These are phyloP conservation scores for Garra rufa DNA, from an alignment of 2,113 vertebrate species.

Conservation along the genomic window DNA sequence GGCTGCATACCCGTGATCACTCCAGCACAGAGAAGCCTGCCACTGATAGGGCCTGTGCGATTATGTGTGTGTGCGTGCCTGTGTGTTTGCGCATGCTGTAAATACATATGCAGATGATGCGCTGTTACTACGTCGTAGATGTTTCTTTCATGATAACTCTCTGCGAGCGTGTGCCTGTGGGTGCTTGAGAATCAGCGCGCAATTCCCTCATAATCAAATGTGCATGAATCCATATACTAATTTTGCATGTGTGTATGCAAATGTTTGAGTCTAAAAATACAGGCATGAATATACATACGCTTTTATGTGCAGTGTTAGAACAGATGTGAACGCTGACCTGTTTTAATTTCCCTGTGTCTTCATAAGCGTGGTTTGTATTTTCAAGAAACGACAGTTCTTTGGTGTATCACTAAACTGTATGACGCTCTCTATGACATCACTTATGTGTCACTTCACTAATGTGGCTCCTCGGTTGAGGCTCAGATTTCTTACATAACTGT, in stretches of 20 bases:
- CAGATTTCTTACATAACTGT: slow-evolving; percentile 29
- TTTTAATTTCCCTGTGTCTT: not conserved
- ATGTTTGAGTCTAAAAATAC: slow-evolving; percentile 36
- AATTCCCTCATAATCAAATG: slow-evolving; percentile 25
- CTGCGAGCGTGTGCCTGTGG: not conserved
- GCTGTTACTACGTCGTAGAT: slow-evolving; percentile 5
- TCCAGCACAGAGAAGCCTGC: slow-evolving; percentile 49
- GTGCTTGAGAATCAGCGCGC: slow-evolving; percentile 9
- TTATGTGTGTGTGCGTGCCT: slow-evolving; percentile 36
- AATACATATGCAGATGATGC: slow-evolving; percentile 36
- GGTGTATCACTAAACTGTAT: slow-evolving; percentile 15
- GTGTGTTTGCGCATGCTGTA: slow-evolving; percentile 36
- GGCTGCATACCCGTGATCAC: slow-evolving; percentile 58
- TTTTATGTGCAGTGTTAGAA: not conserved
- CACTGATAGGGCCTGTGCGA: slow-evolving; percentile 53
- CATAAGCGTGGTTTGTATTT: not conserved
- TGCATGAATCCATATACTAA: slow-evolving; percentile 35
- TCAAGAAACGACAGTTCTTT: not conserved
- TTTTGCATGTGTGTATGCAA: slow-evolving; percentile 33
- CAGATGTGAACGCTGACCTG: slow-evolving; percentile 23
- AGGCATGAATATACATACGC: slow-evolving; percentile 23
- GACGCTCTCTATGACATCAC: slow-evolving; percentile 62
- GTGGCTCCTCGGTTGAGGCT: slow-evolving; percentile 19
- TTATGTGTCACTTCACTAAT: slow-evolving; percentile 58
- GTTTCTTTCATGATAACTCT: slow-evolving; percentile 26